These are phyloP conservation scores for Fregetta grallaria DNA, from an alignment of 2,113 vertebrate species.

Conservation along the genomic window DNA sequence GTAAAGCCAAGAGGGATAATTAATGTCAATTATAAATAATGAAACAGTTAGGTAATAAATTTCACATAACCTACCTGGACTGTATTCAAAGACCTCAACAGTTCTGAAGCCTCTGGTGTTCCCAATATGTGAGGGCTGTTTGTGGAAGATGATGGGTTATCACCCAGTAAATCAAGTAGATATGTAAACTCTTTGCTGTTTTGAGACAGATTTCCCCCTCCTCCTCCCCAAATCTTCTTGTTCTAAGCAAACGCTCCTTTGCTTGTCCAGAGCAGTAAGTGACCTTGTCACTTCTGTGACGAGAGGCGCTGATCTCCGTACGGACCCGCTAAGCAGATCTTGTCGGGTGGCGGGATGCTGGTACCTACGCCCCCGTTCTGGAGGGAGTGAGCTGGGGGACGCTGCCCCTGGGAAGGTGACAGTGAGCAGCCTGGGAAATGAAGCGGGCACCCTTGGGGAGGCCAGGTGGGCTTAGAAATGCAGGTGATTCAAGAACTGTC, in stretches of 20 bases:
- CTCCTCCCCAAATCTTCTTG: background rate
- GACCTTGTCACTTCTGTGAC: background rate
- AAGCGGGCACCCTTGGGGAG: background rate
- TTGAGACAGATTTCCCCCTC: background rate
- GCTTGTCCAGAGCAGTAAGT: background rate
- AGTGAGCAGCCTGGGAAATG: background rate
- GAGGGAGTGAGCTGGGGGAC: background rate
- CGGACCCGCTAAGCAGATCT: background rate
- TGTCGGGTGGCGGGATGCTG: fast-evolving
- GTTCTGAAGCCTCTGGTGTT: background rate
- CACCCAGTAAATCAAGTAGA: background rate
- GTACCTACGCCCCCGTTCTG: fast-evolving
- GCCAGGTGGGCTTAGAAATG: background rate
- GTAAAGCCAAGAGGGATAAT: background rate
- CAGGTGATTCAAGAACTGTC: background rate
- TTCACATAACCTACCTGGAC: background rate
- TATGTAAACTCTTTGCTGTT: background rate
- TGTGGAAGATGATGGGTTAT: background rate
- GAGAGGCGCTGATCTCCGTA: fast-evolving
- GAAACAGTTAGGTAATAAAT: background rate
- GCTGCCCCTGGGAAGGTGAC: background rate
- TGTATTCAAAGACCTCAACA: background rate
- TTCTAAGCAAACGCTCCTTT: background rate
- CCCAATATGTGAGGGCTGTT: background rate
- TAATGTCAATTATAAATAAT: background rate